A percentile compares a stretch with the other conserved stretches of the same genome.
Evolutionary conservation across 1,140 invertebrate species (phyloP).

Genomic region (Mamestra configurata): DNA sequence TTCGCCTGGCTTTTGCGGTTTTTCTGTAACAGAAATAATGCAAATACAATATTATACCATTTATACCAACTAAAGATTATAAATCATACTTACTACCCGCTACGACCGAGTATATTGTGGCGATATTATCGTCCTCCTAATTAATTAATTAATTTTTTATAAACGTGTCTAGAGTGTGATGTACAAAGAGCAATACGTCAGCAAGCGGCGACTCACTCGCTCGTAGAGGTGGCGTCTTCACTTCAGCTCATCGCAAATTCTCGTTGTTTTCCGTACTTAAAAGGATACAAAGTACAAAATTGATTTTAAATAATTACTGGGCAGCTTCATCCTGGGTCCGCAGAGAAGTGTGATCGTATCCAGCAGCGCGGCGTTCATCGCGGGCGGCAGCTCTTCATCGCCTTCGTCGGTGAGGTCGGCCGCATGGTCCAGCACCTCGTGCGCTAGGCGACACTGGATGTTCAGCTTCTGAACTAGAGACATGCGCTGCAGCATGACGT

Average conservation of each 20-base stretch:
- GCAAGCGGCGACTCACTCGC: too few relatives aligned
- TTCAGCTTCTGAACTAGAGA: slow-evolving; percentile 78
- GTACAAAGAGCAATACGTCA: too few relatives aligned
- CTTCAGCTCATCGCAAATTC: too few relatives aligned
- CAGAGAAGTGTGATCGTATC: slow-evolving; percentile 77
- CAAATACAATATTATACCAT: not conserved
- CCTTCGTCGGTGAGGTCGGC: slow-evolving; percentile 72
- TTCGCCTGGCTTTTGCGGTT: slow-evolving; percentile 69
- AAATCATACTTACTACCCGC: too few relatives aligned
- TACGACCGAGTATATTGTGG: too few relatives aligned
- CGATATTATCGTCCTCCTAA: too few relatives aligned
- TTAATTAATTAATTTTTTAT: too few relatives aligned
- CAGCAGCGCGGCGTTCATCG: slow-evolving; percentile 65
- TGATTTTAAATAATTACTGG: slow-evolving; percentile 57
- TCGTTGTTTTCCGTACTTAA: too few relatives aligned
- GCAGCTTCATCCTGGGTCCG: slow-evolving; percentile 76
- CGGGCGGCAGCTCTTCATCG: slow-evolving; percentile 62
- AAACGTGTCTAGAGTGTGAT: too few relatives aligned
- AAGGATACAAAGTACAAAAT: too few relatives aligned
- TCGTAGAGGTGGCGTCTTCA: too few relatives aligned
- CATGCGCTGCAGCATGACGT: slow-evolving; percentile 84
- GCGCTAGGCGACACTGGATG: slow-evolving; percentile 77
- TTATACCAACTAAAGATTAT: too few relatives aligned
- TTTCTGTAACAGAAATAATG: slow-evolving; percentile 65
- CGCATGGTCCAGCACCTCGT: slow-evolving; percentile 75